These are phyloP conservation scores for Meandrusa payeni DNA, from an alignment of 2,888 invertebrate genomes.

Conservation along the genomic window DNA sequence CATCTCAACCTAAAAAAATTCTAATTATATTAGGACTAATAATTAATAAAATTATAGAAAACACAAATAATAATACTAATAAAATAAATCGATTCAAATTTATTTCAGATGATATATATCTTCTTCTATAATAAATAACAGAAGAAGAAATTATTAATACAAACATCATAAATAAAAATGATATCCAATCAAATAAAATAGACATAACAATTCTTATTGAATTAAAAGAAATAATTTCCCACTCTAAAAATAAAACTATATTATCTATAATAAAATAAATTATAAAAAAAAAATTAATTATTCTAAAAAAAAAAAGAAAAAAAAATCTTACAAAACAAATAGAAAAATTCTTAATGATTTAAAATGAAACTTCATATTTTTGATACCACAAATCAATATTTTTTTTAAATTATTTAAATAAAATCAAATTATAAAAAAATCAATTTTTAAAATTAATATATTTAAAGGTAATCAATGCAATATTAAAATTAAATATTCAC, in stretches of 20 bases:
- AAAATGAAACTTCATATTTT: too few relatives aligned
- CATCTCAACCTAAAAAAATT: slow-evolving; percentile 87
- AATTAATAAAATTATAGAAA: slow-evolving; percentile 75
- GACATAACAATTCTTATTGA: slow-evolving; percentile 3
- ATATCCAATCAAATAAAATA: slow-evolving; percentile 42
- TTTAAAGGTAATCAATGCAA: slow-evolving; percentile 84
- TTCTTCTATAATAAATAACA: slow-evolving; percentile 83
- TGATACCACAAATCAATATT: slow-evolving; percentile 85
- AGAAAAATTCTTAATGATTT: too few relatives aligned
- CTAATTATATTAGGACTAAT: slow-evolving; percentile 85
- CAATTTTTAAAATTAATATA: slow-evolving; percentile 80
- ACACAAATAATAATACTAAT: slow-evolving; percentile 59
- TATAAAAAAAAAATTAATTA: too few relatives aligned
- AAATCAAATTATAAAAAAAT: slow-evolving; percentile 73
- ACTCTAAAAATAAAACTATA: slow-evolving; percentile 46
- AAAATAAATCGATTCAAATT: slow-evolving; percentile 83
- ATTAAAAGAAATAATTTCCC: slow-evolving; percentile 69
- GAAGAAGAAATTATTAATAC: slow-evolving; percentile 84
- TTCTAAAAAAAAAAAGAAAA: too few relatives aligned
- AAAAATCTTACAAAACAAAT: too few relatives aligned
- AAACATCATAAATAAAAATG: slow-evolving; percentile 82
- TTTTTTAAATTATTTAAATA: slow-evolving; percentile 84
- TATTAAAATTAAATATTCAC: slow-evolving; percentile 82
- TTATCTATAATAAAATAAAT: too few relatives aligned
- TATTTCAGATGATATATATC: slow-evolving; percentile 83